Evolutionary conservation across 1,140 invertebrate species (phyloP).

Genomic region (Chrysopa pallens): DNA sequence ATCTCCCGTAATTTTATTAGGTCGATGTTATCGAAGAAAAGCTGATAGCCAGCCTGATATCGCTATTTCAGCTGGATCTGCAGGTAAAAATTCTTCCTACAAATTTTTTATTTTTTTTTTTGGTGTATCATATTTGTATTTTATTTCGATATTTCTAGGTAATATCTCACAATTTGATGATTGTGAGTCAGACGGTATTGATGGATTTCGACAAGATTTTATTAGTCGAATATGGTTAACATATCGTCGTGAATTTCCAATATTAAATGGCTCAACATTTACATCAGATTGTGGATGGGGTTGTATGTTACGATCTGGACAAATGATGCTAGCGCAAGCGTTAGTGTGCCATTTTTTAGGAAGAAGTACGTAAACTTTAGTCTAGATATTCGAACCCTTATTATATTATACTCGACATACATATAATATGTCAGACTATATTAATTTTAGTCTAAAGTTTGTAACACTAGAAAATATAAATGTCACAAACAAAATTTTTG

Average conservation of each 20-base stretch:
- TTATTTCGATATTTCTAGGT: background rate
- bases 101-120: background rate
- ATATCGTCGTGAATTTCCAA: conserved; percentile 63
- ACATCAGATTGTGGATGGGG: conserved; percentile 78
- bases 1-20: conserved; percentile 68
- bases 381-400: too few species aligned
- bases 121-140: background rate
- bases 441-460: too few species aligned
- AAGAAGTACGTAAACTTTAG: conserved; percentile 28
- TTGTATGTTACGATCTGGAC: conserved; percentile 76
- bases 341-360: conserved; percentile 60
- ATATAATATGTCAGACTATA: too few species aligned
- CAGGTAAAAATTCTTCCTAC: background rate
- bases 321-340: conserved; percentile 71
- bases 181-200: conserved; percentile 32
- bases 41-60: conserved; percentile 30
- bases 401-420: too few species aligned
- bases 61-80: conserved; percentile 10
- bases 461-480: too few species aligned
- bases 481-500: too few species aligned
- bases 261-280: conserved; percentile 52
- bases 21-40: conserved; percentile 63
- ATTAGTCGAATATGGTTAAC: conserved; percentile 63
- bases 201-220: conserved; percentile 63
- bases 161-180: conserved; percentile 11